phyloP scores from a whole-genome alignment of 1,140 invertebrate species.

The Sitobion miscanthi region DNA sequence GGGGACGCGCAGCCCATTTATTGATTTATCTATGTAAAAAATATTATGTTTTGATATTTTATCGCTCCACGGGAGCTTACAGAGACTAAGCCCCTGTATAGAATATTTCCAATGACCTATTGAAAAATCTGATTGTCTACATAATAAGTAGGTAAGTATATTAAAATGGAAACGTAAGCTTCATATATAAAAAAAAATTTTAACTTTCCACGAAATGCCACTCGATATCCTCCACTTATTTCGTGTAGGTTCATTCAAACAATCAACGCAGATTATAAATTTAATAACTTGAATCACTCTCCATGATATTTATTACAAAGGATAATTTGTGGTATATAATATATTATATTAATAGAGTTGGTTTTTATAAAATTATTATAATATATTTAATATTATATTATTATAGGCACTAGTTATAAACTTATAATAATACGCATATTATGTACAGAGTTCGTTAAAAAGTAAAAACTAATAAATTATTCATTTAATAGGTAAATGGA shows the following conservation, averaged over 20 bases:
- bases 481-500: background rate
- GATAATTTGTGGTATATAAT: background rate
- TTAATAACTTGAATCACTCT: background rate
- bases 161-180: background rate
- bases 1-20: background rate
- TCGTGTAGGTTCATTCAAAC: background rate
- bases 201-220: background rate
- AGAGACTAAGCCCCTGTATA: background rate
- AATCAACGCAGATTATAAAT: background rate
- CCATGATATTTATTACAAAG: background rate
- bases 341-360: background rate
- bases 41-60: background rate
- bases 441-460: background rate
- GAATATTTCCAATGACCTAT: background rate
- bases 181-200: background rate
- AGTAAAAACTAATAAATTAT: constrained; percentile 18
- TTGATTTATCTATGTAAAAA: background rate
- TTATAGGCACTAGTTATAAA: no score
- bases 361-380: background rate
- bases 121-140: background rate
- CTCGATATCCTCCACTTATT: no score
- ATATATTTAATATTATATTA: no score
- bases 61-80: background rate
- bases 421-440: background rate
- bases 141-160: no score